phyloP scores from a whole-genome alignment of 35 echinoderm and acorn worm species.

The Nesometra sesokonis region DNA sequence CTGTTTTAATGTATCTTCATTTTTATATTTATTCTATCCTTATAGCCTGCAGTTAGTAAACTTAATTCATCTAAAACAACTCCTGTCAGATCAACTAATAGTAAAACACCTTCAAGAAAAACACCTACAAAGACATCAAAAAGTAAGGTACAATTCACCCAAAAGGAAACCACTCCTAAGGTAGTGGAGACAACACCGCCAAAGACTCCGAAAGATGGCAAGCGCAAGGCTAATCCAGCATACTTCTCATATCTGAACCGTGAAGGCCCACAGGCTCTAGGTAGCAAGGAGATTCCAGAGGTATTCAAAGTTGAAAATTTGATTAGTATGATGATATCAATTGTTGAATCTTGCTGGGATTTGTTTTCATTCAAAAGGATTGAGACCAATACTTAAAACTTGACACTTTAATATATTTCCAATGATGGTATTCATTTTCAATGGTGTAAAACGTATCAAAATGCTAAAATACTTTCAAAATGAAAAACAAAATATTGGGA shows the following conservation, averaged over 20 bases:
- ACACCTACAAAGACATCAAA: background rate
- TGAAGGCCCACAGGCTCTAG: constrained; percentile 73
- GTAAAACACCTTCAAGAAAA: background rate
- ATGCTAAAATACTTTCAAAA: too few relatives aligned
- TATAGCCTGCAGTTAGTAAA: too few relatives aligned
- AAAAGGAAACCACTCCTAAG: constrained; percentile 1
- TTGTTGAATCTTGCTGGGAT: background rate
- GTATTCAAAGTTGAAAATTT: constrained; percentile 11
- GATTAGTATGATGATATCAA: background rate
- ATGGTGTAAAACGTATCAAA: too few relatives aligned
- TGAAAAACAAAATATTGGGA: too few relatives aligned
- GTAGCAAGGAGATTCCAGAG: constrained; percentile 66
- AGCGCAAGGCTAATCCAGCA: constrained; percentile 29
- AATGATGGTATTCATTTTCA: too few relatives aligned
- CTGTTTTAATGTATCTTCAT: too few relatives aligned
- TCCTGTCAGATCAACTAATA: background rate
- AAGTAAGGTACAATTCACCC: background rate
- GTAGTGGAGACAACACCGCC: constrained; percentile 15
- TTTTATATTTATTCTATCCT: too few relatives aligned
- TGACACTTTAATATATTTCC: background rate
- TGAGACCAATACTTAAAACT: background rate
- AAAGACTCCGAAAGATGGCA: constrained; percentile 34
- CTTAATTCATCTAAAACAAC: background rate
- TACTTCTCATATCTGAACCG: constrained; percentile 80
- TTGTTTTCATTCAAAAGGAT: background rate